Base-by-base conservation (phyloP, 2,797 vertebrate genomes). In the Basileuterus tristriatus region DNA sequence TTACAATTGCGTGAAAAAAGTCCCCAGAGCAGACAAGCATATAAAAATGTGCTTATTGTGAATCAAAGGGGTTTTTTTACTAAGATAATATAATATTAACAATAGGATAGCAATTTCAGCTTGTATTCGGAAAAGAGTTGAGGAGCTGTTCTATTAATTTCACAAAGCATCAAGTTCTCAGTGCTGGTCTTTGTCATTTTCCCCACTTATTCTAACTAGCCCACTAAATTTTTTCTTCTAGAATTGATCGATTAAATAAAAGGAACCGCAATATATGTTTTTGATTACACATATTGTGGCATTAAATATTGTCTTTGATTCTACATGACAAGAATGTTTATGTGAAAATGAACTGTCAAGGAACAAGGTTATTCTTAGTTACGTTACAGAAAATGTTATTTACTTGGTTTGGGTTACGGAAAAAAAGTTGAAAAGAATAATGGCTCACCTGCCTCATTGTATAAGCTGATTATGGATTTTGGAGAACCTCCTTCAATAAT, bases 271-370 rank as follows among this genome's bases (percentile, higher is more conserved):
- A 41, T 4, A 52, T 5, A 1, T 30, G 24, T 26, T 87, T 67
- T 39, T 10, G 2, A 37, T 62, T 23, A 15, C 8, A 69, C 2
- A 7, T 30, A 18, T 68, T 71, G 16, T 34, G 3, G 14, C 53
- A 32, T 46, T 72, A 78, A 46, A 29, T 58, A 27, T 62, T 26
- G 3, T 43, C 8, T 74, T 74, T 63, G 46, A 90, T 52, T 88
- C 44, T 26, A 8, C 37, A 41, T 59, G 27, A 43, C 55, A 79
- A 62, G 9, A 69, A 72, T 47, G 6, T 70, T 68, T 70, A 79
- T 29, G 3, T 58, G 41, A 79, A 78, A 68, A 41, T 52, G 55
- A 92, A 60, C 11, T 3, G 1, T 8, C 0, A 0, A 84, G 23
- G 29, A 79, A 58, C 12, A 16, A 58, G 10, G 9, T 49, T 63